Evolutionary conservation across 2,113 vertebrate species (phyloP).

Genomic region (Micronycteris hirsuta): DNA sequence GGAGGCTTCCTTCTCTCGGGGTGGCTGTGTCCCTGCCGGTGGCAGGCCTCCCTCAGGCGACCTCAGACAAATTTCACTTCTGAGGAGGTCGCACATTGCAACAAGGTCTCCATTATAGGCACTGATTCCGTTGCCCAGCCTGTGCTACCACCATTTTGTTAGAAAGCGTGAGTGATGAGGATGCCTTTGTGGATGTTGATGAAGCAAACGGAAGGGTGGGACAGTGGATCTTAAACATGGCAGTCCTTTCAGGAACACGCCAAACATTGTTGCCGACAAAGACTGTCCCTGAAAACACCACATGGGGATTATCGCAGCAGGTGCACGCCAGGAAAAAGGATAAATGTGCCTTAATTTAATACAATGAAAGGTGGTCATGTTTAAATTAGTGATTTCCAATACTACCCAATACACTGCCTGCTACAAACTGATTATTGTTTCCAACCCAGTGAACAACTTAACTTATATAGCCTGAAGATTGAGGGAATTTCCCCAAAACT

Average conservation of each 20-base stretch:
- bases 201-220: constrained; percentile 86
- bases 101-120: constrained; percentile 83
- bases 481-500: constrained; percentile 89
- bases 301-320: constrained; percentile 84
- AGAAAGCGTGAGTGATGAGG: constrained; percentile 84
- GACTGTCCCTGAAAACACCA: constrained; percentile 85
- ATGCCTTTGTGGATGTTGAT: constrained; percentile 83
- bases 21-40: neutral
- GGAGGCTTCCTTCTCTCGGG: neutral
- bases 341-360: constrained; percentile 86
- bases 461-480: constrained; percentile 93
- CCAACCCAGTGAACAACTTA: constrained; percentile 87
- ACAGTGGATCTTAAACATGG: constrained; percentile 84
- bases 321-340: constrained; percentile 83
- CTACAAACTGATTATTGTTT: constrained; percentile 84
- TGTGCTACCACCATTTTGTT: constrained; percentile 81
- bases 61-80: constrained; percentile 81
- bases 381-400: constrained; percentile 87
- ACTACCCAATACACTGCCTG: constrained; percentile 85
- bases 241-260: constrained; percentile 85
- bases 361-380: constrained; percentile 85
- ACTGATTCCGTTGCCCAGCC: constrained; percentile 82
- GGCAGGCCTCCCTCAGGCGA: fast-evolving
- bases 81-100: constrained; percentile 70
- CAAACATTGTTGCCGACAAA: constrained; percentile 85